A percentile compares a stretch with the other conserved stretches of the same genome.
These are phyloP conservation scores for Gallinago media DNA, from an alignment of 2,113 vertebrate genomes.

Conservation along the genomic window DNA sequence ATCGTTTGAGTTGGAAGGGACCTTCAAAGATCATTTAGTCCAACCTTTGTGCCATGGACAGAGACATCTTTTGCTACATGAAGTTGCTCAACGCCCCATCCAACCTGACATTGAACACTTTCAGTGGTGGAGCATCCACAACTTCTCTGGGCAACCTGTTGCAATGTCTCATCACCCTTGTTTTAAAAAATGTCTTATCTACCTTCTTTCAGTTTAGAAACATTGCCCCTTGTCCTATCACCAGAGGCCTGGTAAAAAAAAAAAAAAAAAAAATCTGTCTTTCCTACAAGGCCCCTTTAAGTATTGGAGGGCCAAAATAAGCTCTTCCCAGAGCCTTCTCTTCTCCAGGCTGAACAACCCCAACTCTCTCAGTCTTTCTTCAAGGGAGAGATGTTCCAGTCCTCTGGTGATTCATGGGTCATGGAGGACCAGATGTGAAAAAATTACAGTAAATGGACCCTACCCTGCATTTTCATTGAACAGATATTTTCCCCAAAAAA, in stretches of 20 bases:
- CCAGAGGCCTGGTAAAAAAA: no score
- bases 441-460: background rate
- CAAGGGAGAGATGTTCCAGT: background rate
- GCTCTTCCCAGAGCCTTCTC: background rate
- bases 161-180: background rate
- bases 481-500: background rate
- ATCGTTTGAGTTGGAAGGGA: background rate
- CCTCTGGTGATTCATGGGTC: background rate
- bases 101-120: background rate
- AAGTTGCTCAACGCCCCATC: background rate
- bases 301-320: background rate
- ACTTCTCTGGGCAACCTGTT: background rate
- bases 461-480: background rate
- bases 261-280: background rate
- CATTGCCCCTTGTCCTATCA: background rate
- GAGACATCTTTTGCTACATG: background rate
- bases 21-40: background rate
- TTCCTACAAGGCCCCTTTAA: background rate
- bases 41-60: background rate
- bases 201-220: background rate
- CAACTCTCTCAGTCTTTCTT: background rate
- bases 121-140: accelerated
- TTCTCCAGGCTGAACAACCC: background rate
- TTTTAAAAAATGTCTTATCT: background rate
- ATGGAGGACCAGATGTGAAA: background rate